These are phyloP conservation scores for Chrysodeixis includens DNA, from an alignment of 2,888 invertebrate genomes.

Conservation along the genomic window DNA sequence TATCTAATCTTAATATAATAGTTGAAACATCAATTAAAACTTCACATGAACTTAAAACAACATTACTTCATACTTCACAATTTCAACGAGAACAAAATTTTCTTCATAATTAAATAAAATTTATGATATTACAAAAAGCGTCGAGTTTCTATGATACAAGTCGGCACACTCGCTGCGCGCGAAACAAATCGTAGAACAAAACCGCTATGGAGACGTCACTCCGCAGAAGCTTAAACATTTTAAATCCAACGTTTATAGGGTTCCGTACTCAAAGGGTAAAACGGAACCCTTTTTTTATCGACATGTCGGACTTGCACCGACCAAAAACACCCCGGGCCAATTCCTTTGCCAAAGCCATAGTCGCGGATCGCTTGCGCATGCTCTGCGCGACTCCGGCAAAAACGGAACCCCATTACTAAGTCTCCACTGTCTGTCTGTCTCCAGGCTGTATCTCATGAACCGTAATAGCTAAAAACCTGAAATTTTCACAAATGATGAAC, in stretches of 20 bases:
- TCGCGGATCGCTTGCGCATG: too few relatives aligned
- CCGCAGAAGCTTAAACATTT: slow-evolving; percentile 30
- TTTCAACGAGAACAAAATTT: not conserved
- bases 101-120: slow-evolving; percentile 23
- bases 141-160: slow-evolving; percentile 29
- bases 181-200: slow-evolving; percentile 31
- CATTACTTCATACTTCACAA: slow-evolving; percentile 2
- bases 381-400: too few relatives aligned
- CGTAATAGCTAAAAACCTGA: too few relatives aligned
- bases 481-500: too few relatives aligned
- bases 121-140: not conserved
- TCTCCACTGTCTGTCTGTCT: too few relatives aligned
- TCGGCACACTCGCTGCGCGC: slow-evolving; percentile 9
- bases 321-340: too few relatives aligned
- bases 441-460: too few relatives aligned
- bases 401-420: too few relatives aligned
- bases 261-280: too few relatives aligned
- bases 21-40: not conserved
- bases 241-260: slow-evolving; percentile 27
- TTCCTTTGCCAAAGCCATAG: too few relatives aligned
- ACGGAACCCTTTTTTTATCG: too few relatives aligned
- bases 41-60: not conserved
- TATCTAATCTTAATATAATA: not conserved
- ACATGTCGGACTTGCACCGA: too few relatives aligned
- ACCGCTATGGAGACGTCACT: slow-evolving; percentile 26